phyloP scores from a whole-genome alignment of 2,888 invertebrate species.

The Tholera decimalis region DNA sequence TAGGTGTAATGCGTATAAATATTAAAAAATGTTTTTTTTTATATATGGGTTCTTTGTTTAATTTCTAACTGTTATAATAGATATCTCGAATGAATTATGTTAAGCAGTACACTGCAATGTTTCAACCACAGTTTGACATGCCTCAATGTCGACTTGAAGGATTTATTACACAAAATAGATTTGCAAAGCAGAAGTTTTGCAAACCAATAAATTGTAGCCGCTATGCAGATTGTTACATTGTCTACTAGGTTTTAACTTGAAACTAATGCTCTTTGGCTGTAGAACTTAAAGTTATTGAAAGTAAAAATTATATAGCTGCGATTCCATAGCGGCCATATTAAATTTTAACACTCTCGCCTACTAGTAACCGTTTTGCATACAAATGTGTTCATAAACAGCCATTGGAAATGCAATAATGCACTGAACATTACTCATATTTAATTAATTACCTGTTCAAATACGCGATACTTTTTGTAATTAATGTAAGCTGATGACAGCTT shows the following conservation, averaged over 20 bases:
- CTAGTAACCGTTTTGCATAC: conserved; percentile 53
- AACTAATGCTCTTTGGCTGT: conserved; percentile 10
- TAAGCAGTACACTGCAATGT: conserved; percentile 39
- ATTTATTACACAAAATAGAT: conserved; percentile 54
- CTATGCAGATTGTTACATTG: conserved; percentile 45
- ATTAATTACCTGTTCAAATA: conserved; percentile 63
- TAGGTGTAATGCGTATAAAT: not conserved
- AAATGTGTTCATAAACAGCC: conserved; percentile 55
- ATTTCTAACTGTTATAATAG: conserved; percentile 9
- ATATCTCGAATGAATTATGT: conserved; percentile 27
- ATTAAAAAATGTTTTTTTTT: not conserved
- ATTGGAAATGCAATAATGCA: conserved; percentile 64
- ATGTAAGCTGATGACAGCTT: conserved; percentile 46
- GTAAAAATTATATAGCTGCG: conserved; percentile 8
- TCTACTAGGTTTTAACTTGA: conserved; percentile 26
- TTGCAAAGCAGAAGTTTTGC: conserved; percentile 48
- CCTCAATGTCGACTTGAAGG: conserved; percentile 50
- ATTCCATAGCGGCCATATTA: conserved; percentile 42
- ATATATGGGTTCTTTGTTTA: not conserved
- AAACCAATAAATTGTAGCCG: conserved; percentile 45
- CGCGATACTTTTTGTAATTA: conserved; percentile 60
- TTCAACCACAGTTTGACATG: conserved; percentile 49
- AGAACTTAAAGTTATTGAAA: conserved; percentile 6
- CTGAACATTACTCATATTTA: conserved; percentile 58
- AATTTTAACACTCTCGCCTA: conserved; percentile 57